phyloP scores from a whole-genome alignment of 1,140 invertebrate species.

The Adoxophyes honmai region DNA sequence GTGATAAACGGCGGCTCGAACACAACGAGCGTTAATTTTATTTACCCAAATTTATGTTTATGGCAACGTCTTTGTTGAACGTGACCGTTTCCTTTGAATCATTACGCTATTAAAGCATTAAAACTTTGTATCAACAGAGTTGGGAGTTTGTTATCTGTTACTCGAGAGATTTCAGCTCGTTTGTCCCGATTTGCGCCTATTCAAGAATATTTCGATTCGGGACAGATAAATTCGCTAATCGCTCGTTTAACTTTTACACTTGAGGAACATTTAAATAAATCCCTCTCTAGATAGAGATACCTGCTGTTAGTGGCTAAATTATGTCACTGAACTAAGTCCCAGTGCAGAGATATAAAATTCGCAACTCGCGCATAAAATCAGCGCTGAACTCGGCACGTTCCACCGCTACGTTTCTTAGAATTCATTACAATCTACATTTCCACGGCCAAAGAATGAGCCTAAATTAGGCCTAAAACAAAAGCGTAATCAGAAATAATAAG shows the following conservation, averaged over 20 bases:
- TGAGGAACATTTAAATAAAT: too few species aligned
- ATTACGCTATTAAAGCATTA: conserved; percentile 4
- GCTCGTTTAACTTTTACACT: not conserved
- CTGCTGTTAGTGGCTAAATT: too few species aligned
- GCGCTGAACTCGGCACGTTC: too few species aligned
- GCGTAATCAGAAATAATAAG: conserved; percentile 15
- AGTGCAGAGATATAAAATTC: too few species aligned
- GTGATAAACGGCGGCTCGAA: conserved; percentile 24
- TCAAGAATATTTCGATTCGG: not conserved
- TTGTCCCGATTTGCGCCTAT: not conserved
- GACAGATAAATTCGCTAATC: not conserved
- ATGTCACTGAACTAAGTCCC: too few species aligned
- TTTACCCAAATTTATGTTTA: conserved; percentile 13
- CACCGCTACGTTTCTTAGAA: too few species aligned
- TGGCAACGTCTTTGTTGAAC: conserved; percentile 7
- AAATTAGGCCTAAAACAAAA: conserved; percentile 9
- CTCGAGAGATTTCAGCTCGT: conserved; percentile 3
- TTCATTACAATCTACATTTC: not conserved
- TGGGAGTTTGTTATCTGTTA: not conserved
- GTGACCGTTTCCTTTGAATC: conserved; percentile 1
- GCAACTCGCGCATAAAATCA: too few species aligned
- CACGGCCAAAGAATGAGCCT: not conserved
- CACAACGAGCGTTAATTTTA: conserved; percentile 16
- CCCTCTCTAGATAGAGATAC: too few species aligned
- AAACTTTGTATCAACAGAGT: conserved; percentile 6